Conservation (phyloP, 2,797 vertebrate species). For the Hozukius guyotensis region DNA sequence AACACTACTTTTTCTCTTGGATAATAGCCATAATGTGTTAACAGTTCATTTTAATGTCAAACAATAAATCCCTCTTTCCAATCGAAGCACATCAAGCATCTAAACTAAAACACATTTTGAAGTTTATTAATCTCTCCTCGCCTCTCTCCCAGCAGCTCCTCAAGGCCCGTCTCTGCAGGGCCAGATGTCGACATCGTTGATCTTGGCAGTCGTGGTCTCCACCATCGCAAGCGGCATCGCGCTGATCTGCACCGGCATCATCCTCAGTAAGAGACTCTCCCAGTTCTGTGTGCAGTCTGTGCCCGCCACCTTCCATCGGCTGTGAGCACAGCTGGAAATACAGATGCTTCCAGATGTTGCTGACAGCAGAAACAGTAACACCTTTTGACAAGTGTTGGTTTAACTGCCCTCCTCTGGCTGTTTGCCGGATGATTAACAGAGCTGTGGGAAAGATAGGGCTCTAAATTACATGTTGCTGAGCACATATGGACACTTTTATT, state of each 20-base stretch:
- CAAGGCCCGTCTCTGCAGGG: slow-evolving; percentile 69
- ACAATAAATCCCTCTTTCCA: not conserved
- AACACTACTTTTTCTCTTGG: not conserved
- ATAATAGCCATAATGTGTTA: not conserved
- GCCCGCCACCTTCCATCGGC: slow-evolving; percentile 82
- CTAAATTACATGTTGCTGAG: slow-evolving; percentile 1
- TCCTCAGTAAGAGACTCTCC: slow-evolving; percentile 88
- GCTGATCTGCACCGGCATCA: slow-evolving; percentile 87
- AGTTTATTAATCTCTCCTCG: not conserved
- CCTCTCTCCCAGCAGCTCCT: slow-evolving; percentile 58
- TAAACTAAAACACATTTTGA: not conserved
- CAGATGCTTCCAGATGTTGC: slow-evolving; percentile 45
- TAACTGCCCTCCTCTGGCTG: slow-evolving; percentile 5
- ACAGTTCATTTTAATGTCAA: not conserved
- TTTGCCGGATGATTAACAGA: slow-evolving; percentile 1
- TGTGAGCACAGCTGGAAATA: slow-evolving; percentile 67
- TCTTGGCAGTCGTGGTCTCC: slow-evolving; percentile 87
- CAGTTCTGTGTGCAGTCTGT: slow-evolving; percentile 80
- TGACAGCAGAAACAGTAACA: slow-evolving; percentile 32
- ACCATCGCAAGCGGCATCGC: slow-evolving; percentile 84
- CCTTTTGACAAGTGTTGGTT: slow-evolving; percentile 26
- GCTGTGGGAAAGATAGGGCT: not conserved
- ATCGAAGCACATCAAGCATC: not conserved
- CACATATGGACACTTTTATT: slow-evolving; percentile 39
- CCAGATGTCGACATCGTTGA: slow-evolving; percentile 84